A percentile compares a stretch with the other conserved stretches of the same genome.
These are phyloP conservation scores for Mastigias papua DNA, from an alignment of 30 jellyfish, hydroid and myxozoan genomes.

Conservation along the genomic window DNA sequence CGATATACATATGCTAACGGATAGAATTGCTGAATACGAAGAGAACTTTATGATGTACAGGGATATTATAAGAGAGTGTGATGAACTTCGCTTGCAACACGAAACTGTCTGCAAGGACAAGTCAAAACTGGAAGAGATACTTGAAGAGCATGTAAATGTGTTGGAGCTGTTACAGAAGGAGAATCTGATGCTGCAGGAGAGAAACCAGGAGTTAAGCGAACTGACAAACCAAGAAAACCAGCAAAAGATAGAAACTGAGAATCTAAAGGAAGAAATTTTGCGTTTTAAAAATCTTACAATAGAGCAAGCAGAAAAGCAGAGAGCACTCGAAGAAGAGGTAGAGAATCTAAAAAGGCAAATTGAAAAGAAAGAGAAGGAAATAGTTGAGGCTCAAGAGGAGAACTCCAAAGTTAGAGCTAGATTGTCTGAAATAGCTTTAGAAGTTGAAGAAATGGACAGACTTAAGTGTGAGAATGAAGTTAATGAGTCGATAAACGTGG, in stretches of 20 bases:
- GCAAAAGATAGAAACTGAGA: neutral
- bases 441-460: neutral
- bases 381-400: neutral
- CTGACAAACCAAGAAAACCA: neutral
- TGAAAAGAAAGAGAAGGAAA: slow-evolving; percentile 2
- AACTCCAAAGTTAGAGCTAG: neutral
- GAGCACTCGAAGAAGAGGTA: neutral
- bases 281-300: neutral
- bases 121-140: neutral
- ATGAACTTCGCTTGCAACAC: neutral
- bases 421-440: neutral
- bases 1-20: neutral
- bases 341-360: neutral
- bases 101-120: neutral
- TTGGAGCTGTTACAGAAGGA: slow-evolving; percentile 6
- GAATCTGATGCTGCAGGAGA: slow-evolving; percentile 7
- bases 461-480: neutral
- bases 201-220: neutral
- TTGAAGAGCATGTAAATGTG: neutral
- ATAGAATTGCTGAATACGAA: neutral
- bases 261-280: neutral
- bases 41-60: neutral
- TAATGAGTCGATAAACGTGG: neutral
- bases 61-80: neutral
- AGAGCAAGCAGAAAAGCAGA: neutral